phyloP scores from a whole-genome alignment of 2,888 invertebrate species.

The Lasius platythorax region DNA sequence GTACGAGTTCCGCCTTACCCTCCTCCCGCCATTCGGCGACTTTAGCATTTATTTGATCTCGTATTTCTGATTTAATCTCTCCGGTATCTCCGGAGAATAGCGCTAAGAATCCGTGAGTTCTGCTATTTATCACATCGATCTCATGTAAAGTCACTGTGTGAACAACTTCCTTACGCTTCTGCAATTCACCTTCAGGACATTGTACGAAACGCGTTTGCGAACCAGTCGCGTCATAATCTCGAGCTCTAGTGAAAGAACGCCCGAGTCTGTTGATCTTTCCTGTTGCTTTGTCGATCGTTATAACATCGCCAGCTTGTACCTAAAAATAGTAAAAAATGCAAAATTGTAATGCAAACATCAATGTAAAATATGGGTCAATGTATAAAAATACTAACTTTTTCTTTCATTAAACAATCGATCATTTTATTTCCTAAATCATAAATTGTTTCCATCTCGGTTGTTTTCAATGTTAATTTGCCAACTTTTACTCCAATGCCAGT shows the following conservation, averaged over 20 bases:
- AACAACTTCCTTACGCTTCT: constrained; percentile 98
- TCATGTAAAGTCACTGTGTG: constrained; percentile 99
- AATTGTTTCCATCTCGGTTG: constrained; percentile 99
- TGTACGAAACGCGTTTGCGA: constrained; percentile 96
- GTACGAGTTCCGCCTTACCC: constrained; percentile 99
- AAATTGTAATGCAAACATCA: neutral
- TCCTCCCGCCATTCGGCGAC: constrained; percentile 99
- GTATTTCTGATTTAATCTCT: constrained; percentile 98
- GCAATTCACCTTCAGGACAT: constrained; percentile 99
- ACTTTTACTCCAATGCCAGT: constrained; percentile 95
- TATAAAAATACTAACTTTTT: constrained; percentile 90
- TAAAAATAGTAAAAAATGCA: constrained; percentile 73
- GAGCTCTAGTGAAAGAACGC: constrained; percentile 97
- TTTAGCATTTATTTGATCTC: constrained; percentile 99
- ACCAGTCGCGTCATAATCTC: constrained; percentile 98
- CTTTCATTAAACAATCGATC: constrained; percentile 98
- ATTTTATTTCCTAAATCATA: constrained; percentile 99
- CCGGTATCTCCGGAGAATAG: constrained; percentile 99
- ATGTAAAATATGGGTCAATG: neutral
- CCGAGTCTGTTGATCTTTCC: constrained; percentile 97
- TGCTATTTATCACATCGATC: constrained; percentile 99
- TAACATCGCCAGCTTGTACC: constrained; percentile 97
- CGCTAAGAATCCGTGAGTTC: constrained; percentile 99
- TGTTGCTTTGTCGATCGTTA: constrained; percentile 99
- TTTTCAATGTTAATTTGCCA: constrained; percentile 98